Conservation (phyloP, 2,888 invertebrate genomes). For the Yponomeuta evonymella region DNA sequence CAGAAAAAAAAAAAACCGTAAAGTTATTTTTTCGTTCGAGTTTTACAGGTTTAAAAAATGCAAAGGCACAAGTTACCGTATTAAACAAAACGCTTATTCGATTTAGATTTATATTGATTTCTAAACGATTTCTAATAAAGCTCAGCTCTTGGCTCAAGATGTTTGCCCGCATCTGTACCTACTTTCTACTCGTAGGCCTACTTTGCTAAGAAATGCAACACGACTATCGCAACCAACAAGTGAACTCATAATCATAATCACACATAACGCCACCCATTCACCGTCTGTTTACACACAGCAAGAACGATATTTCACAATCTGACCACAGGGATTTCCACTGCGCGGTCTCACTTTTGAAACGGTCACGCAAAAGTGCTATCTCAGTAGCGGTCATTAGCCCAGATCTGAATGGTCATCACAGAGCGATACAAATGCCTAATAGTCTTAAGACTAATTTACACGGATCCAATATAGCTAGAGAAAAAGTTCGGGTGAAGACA, state of each 20-base stretch:
- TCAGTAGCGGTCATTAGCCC: background rate
- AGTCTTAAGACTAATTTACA: no score
- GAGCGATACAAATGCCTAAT: background rate
- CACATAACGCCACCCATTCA: background rate
- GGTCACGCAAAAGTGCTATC: conserved; percentile 1
- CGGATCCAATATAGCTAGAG: no score
- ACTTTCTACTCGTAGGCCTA: background rate
- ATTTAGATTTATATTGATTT: no score
- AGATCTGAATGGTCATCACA: background rate
- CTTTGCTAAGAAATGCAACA: background rate
- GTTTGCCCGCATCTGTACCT: no score
- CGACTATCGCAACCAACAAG: background rate
- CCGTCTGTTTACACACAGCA: background rate
- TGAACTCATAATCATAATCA: background rate
- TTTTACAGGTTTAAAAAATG: no score
- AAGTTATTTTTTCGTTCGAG: no score
- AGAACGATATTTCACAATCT: background rate
- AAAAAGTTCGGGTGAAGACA: no score
- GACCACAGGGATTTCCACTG: background rate
- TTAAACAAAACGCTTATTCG: no score
- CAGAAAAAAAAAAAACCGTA: no score
- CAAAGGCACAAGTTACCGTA: no score
- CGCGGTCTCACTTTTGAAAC: background rate
- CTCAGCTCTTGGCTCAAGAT: no score
- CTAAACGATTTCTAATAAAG: no score